These are phyloP conservation scores for Epirrhoe tristata DNA, from an alignment of 2,888 invertebrate species.

Conservation along the genomic window DNA sequence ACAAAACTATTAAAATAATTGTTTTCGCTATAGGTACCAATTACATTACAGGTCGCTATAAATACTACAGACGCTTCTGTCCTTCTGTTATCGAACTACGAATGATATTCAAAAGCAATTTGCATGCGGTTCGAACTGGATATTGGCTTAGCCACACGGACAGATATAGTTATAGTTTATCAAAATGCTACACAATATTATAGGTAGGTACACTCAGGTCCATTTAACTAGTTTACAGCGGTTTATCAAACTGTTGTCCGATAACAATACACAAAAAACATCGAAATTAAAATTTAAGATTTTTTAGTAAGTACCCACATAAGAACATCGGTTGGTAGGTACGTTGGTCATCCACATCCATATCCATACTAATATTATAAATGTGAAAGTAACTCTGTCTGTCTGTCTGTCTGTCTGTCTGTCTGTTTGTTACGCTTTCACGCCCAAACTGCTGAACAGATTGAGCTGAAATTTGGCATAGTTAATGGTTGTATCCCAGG, in stretches of 20 bases:
- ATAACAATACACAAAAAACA: background rate
- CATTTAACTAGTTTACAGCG: background rate
- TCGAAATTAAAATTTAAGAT: background rate
- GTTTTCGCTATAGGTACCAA: background rate
- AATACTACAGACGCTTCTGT: background rate
- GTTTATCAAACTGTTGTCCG: background rate
- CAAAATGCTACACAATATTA: background rate
- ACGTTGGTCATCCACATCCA: no score
- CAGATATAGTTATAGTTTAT: background rate
- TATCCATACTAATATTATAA: no score
- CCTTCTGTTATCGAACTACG: background rate
- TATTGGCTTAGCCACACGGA: background rate
- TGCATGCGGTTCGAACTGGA: background rate
- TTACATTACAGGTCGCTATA: background rate
- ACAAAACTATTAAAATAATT: background rate
- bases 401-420: no score
- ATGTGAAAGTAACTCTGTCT: no score
- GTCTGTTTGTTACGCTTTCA: no score
- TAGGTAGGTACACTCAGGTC: background rate
- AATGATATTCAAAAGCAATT: slow-evolving; percentile 1
- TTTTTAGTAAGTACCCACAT: background rate
- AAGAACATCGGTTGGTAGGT: background rate
- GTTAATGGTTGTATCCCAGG: no score
- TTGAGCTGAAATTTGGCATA: no score
- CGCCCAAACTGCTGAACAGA: no score